phyloP scores from a whole-genome alignment of 1,140 invertebrate species.

The Drosophila erecta region DNA sequence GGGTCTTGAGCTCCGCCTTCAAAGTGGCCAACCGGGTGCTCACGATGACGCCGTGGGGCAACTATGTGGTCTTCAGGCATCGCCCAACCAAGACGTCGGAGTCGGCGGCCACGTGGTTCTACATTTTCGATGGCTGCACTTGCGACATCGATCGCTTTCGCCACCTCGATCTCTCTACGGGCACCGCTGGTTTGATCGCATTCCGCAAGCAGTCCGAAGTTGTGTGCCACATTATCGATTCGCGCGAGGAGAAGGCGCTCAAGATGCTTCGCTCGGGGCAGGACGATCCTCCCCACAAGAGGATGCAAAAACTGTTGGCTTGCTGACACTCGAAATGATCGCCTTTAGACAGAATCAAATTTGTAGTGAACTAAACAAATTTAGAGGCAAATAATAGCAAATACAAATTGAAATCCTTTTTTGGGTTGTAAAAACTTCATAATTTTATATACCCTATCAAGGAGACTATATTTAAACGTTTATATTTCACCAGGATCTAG shows the following conservation, averaged over 20 bases:
- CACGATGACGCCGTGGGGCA: conserved; percentile 79
- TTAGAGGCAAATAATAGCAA: background rate
- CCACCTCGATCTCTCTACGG: conserved; percentile 66
- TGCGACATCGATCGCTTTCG: conserved; percentile 72
- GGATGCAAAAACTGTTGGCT: background rate
- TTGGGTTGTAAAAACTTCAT: no score
- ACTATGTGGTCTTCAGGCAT: conserved; percentile 70
- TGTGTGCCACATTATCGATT: conserved; percentile 59
- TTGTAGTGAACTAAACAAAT: background rate
- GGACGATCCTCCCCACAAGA: background rate
- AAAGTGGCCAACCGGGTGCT: conserved; percentile 65
- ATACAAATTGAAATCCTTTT: background rate
- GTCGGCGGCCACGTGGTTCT: conserved; percentile 35
- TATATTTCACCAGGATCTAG: no score
- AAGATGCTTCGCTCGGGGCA: background rate
- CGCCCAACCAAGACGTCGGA: background rate
- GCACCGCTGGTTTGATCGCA: conserved; percentile 63
- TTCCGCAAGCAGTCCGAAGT: conserved; percentile 42
- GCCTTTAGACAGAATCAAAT: conserved; percentile 1
- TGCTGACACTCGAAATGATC: background rate
- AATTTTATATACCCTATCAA: no score
- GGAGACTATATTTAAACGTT: no score
- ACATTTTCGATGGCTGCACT: conserved; percentile 68
- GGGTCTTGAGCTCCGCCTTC: conserved; percentile 55
- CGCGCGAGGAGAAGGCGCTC: conserved; percentile 35